Conservation (phyloP, 53 echinoderm and acorn worm genomes). For the Astropecten irregularis region DNA sequence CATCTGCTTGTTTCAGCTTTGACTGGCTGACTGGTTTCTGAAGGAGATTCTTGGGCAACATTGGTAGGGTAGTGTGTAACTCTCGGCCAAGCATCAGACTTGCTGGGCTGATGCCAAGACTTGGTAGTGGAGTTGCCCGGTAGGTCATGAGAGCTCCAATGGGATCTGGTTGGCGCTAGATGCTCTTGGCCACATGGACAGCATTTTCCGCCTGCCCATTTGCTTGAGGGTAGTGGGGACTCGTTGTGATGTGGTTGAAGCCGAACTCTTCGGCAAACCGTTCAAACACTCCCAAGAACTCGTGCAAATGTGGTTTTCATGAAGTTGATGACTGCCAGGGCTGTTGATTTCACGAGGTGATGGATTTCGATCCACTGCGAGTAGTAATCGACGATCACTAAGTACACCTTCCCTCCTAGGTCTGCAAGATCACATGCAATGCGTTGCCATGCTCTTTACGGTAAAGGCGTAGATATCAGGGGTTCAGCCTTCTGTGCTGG, state of each 20-base stretch:
- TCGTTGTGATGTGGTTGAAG: not conserved
- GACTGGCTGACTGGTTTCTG: too few species aligned
- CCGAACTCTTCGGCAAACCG: not conserved
- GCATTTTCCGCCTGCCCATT: constrained; percentile 3
- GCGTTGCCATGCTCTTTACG: constrained; percentile 17
- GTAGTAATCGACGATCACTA: constrained; percentile 7
- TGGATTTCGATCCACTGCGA: constrained; percentile 26
- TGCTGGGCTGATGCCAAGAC: not conserved
- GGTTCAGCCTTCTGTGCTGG: constrained; percentile 38
- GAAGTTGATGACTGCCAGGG: constrained; percentile 20
- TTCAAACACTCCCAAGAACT: not conserved
- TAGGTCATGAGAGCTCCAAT: not conserved
- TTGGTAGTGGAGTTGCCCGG: not conserved
- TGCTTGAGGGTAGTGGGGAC: not conserved
- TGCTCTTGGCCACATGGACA: constrained; percentile 1
- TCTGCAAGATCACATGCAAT: constrained; percentile 36
- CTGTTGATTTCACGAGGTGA: not conserved
- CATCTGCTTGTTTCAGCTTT: not conserved
- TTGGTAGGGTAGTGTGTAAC: constrained; percentile 11
- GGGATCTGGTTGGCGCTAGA: not conserved
- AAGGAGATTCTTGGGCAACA: constrained; percentile 5
- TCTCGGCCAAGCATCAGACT: not conserved
- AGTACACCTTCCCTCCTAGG: not conserved
- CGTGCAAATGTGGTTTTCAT: constrained; percentile 1
- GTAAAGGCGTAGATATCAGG: constrained; percentile 27